Percentiles rank a stretch among this genome's conserved stretches.
phyloP scores from a whole-genome alignment of 2,888 invertebrate species.

The Euproctis similis region DNA sequence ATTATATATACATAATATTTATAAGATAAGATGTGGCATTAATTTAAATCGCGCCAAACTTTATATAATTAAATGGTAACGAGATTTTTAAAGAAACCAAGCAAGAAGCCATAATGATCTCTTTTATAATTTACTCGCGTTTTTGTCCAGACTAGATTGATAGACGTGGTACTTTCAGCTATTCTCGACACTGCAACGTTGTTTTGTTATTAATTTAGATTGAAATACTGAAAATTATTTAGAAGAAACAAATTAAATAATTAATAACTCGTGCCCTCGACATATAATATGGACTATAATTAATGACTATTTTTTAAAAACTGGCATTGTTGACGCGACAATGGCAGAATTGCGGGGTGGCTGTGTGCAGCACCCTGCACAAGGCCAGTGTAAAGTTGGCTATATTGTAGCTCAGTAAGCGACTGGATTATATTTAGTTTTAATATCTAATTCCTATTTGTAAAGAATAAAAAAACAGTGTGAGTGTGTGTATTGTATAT shows the following conservation, averaged over 20 bases:
- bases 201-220: slow-evolving; percentile 58
- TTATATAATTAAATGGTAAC: slow-evolving; percentile 38
- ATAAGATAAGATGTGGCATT: slow-evolving; percentile 53
- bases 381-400: slow-evolving; percentile 73
- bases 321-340: slow-evolving; percentile 45
- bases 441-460: slow-evolving; percentile 67
- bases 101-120: slow-evolving; percentile 70
- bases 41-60: slow-evolving; percentile 35
- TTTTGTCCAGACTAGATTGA: slow-evolving; percentile 26
- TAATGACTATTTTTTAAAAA: slow-evolving; percentile 44
- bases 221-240: too few species aligned
- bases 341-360: slow-evolving; percentile 31
- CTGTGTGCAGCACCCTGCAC: slow-evolving; percentile 31
- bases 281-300: too few species aligned
- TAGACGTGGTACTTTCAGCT: too few species aligned
- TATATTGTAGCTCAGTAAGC: slow-evolving; percentile 71
- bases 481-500: slow-evolving; percentile 72
- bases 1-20: too few species aligned
- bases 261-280: slow-evolving; percentile 60
- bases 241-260: too few species aligned
- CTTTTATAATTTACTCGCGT: slow-evolving; percentile 52
- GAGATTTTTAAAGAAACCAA: slow-evolving; percentile 45
- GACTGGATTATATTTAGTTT: slow-evolving; percentile 72
- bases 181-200: slow-evolving; percentile 36
- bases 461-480: slow-evolving; percentile 69